Percentiles rank a stretch among this genome's conserved stretches.
phyloP scores from a whole-genome alignment of 2,888 invertebrate genomes.

The Brachylomia viminalis region DNA sequence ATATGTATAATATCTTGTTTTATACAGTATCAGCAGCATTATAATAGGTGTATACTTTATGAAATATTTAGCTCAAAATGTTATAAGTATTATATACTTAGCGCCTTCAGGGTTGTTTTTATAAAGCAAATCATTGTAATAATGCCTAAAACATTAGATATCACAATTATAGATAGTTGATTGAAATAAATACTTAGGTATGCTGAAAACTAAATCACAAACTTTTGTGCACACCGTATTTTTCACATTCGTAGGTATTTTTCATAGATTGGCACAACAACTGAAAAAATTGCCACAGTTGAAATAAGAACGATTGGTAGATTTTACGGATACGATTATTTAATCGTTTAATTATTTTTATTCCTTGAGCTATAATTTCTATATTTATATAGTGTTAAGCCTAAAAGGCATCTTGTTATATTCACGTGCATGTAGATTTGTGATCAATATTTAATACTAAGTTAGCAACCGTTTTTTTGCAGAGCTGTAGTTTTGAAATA shows the following conservation, averaged over 20 bases:
- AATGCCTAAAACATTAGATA: slow-evolving; percentile 25
- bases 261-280: background rate
- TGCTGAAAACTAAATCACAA: background rate
- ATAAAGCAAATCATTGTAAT: slow-evolving; percentile 21
- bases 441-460: slow-evolving; percentile 31
- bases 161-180: slow-evolving; percentile 34
- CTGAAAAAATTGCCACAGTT: slow-evolving; percentile 15
- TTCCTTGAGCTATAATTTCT: slow-evolving; percentile 2
- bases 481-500: slow-evolving; percentile 12
- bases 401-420: slow-evolving; percentile 54
- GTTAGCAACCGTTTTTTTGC: slow-evolving; percentile 9
- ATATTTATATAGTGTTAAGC: slow-evolving; percentile 35
- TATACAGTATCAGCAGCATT: slow-evolving; percentile 40
- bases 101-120: slow-evolving; percentile 36
- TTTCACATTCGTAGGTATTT: background rate
- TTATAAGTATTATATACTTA: slow-evolving; percentile 25
- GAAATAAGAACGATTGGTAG: slow-evolving; percentile 29
- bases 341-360: background rate
- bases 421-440: slow-evolving; percentile 12
- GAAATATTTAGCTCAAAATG: slow-evolving; percentile 42
- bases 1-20: slow-evolving; percentile 5
- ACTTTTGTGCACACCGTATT: slow-evolving; percentile 35
- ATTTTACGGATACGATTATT: slow-evolving; percentile 1
- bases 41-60: slow-evolving; percentile 16
- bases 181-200: slow-evolving; percentile 10